phyloP scores from a whole-genome alignment of 1,140 invertebrate genomes.

The Dendroctonus ponderosae region DNA sequence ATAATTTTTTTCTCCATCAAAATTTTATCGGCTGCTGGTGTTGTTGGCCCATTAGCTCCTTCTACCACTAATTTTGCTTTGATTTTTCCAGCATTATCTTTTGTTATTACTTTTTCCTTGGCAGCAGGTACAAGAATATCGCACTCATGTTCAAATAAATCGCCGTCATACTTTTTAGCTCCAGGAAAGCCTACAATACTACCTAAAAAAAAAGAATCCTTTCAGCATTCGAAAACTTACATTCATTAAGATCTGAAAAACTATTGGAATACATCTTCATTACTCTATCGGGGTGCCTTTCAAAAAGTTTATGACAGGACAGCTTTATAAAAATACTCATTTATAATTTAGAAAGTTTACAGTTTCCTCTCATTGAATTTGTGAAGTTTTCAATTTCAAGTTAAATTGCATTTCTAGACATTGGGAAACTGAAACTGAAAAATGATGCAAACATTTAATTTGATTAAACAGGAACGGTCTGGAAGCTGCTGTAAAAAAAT shows the following conservation, averaged over 20 bases:
- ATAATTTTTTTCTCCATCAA: conserved; percentile 92
- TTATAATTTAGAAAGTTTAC: conserved; percentile 14
- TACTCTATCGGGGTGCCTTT: too few relatives aligned
- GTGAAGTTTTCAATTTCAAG: conserved; percentile 10
- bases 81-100: conserved; percentile 87
- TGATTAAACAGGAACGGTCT: not conserved
- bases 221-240: too few relatives aligned
- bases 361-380: conserved; percentile 10
- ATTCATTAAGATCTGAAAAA: too few relatives aligned
- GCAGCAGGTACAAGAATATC: conserved; percentile 98
- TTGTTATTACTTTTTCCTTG: conserved; percentile 93
- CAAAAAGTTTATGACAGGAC: too few relatives aligned
- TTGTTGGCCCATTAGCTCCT: conserved; percentile 98
- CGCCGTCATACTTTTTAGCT: conserved; percentile 81
- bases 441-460: conserved; percentile 1
- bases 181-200: conserved; percentile 89
- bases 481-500: not conserved
- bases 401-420: conserved; percentile 7
- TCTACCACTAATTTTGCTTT: conserved; percentile 95
- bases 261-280: too few relatives aligned
- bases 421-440: conserved; percentile 7
- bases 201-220: conserved; percentile 52
- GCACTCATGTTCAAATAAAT: conserved; percentile 90
- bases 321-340: not conserved
- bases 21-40: conserved; percentile 94